phyloP scores from a whole-genome alignment of 2,797 vertebrate genomes.

The Gallinago nigripennis region DNA sequence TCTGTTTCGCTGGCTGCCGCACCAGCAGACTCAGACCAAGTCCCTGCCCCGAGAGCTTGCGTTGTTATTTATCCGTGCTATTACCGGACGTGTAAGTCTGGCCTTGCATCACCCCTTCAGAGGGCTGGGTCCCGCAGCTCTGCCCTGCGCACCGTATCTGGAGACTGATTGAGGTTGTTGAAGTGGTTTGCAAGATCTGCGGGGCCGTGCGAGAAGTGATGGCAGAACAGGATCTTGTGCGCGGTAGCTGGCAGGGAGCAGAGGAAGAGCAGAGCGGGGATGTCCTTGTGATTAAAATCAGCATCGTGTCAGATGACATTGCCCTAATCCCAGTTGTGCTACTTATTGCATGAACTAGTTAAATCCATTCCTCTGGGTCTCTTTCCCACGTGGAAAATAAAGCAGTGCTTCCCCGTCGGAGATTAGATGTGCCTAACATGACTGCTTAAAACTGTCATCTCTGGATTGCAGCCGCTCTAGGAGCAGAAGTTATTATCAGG shows the following conservation, averaged over 20 bases:
- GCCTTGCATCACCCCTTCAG: background rate
- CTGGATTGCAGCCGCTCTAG: background rate
- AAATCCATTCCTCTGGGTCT: background rate
- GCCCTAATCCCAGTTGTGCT: background rate
- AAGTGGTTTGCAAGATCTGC: background rate
- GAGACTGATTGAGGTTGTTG: accelerated
- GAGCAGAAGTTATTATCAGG: background rate
- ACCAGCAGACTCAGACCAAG: background rate
- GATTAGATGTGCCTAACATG: background rate
- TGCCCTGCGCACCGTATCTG: background rate
- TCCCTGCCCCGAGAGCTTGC: background rate
- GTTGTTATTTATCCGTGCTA: background rate
- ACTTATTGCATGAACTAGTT: background rate
- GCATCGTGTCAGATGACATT: background rate
- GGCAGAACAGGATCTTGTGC: background rate
- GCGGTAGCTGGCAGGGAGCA: background rate
- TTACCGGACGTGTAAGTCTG: background rate
- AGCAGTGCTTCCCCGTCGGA: background rate
- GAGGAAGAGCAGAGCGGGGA: background rate
- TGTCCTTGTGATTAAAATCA: background rate
- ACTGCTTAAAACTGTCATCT: background rate
- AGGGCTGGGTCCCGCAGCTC: background rate
- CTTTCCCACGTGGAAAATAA: background rate
- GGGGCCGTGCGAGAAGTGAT: background rate
- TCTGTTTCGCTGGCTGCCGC: background rate